Evolutionary conservation across 2,888 invertebrate species (phyloP), one percentile per base, ranked within the genome.

Genomic region (Notocelia uddmanniana): DNA sequence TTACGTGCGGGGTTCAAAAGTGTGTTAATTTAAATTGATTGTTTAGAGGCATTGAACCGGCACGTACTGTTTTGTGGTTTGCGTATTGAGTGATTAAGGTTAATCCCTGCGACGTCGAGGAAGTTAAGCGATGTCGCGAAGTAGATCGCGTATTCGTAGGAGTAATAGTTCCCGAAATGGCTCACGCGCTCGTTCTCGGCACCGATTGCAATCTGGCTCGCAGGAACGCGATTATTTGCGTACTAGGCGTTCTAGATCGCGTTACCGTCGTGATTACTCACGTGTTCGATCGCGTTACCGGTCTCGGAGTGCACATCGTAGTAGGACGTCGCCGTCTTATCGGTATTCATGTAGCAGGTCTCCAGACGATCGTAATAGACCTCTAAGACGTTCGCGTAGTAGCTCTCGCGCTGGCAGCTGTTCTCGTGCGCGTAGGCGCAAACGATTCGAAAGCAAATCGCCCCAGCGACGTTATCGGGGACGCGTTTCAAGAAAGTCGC

Each of bases 231-330:
- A 48, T 48, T 48, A 5, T 48, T 18, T 15, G 18, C 9, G 18
- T 48, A 48, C n/a, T n/a, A 48, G 48, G 18, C 48, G n/a, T 48
- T 48, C 48, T 48, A 48, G 48, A 48, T 48, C 48, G 15, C 48
- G 48, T 48, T 48, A n/a, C 48, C 48, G 48, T 48, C 48, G 48
- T 18, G 48, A 48, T 48, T 48, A 15, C 18, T 48, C 48, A 15
- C 48, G 48, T 48, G 15, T n/a, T 18, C 48, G 48, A 8, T 48
- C 48, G 18, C 48, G 48, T 48, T 48, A 48, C 3, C 48, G 48
- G n/a, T 48, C 48, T n/a, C 15, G 48, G 6, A 48, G 18, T 48
- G n/a, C 48, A 8, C 18, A 48, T 48, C 18, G 15, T 48, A 48
- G 48, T n/a, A 48, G 18, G 18, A 48, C 48, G 15, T 15, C 48